A percentile compares a stretch with the other conserved stretches of the same genome.
These are phyloP conservation scores for Heliconius hortense DNA, from an alignment of 2,888 invertebrate genomes.

Conservation along the genomic window DNA sequence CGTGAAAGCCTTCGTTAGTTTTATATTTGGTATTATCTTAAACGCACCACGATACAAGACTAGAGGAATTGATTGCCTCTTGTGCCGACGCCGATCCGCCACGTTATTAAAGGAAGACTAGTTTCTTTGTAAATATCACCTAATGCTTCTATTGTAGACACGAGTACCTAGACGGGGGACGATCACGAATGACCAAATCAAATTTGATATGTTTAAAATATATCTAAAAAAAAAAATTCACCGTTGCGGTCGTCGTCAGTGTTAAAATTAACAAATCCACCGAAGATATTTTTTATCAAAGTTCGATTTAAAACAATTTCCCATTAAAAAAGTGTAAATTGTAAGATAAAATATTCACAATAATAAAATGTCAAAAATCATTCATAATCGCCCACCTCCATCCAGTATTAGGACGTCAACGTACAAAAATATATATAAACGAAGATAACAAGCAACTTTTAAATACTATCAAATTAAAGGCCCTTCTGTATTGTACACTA, in stretches of 20 bases:
- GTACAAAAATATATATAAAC: conserved; percentile 77
- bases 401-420: conserved; percentile 59
- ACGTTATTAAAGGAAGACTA: conserved; percentile 76
- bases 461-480: conserved; percentile 76
- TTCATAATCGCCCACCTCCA: conserved; percentile 17
- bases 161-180: conserved; percentile 14
- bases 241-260: conserved; percentile 2
- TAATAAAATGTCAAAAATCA: not conserved
- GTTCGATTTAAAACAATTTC: not conserved
- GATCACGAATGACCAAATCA: conserved; percentile 5
- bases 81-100: conserved; percentile 63
- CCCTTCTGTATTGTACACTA: conserved; percentile 71
- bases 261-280: not conserved
- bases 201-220: conserved; percentile 1
- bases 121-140: conserved; percentile 80
- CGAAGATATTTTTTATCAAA: conserved; percentile 7
- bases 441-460: conserved; percentile 76
- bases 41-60: conserved; percentile 80
- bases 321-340: conserved; percentile 8
- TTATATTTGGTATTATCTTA: conserved; percentile 79
- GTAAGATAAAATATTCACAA: conserved; percentile 5
- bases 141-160: conserved; percentile 65
- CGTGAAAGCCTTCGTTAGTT: conserved; percentile 76
- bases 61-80: conserved; percentile 80
- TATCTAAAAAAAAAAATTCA: conserved; percentile 3